Evolutionary conservation across 2,888 invertebrate genomes (phyloP).

Genomic region (Meganola albula): DNA sequence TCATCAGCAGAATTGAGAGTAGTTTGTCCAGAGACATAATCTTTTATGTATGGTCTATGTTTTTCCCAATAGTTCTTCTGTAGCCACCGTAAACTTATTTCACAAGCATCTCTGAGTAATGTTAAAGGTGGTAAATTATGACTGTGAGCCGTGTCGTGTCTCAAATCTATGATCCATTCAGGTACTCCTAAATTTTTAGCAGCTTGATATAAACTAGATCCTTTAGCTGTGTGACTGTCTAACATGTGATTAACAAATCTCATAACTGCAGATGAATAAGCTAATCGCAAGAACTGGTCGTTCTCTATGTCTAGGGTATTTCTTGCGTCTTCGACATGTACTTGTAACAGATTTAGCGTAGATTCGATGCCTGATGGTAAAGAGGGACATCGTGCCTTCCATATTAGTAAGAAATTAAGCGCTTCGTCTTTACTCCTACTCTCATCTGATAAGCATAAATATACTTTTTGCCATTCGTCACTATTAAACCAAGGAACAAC

Average conservation of each 20-base stretch:
- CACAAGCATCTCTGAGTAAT: conserved; percentile 79
- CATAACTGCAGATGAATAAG: conserved; percentile 81
- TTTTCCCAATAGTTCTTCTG: conserved; percentile 81
- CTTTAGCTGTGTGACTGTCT: conserved; percentile 73
- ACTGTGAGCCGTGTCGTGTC: conserved; percentile 88
- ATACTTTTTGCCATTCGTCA: conserved; percentile 74
- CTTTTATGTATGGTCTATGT: conserved; percentile 67
- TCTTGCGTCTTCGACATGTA: conserved; percentile 54
- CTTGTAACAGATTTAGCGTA: conserved; percentile 76
- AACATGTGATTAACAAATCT: conserved; percentile 81
- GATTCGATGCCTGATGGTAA: conserved; percentile 80
- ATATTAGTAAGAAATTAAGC: conserved; percentile 66
- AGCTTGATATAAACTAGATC: conserved; percentile 73
- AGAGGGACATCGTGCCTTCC: conserved; percentile 77
- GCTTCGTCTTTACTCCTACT: conserved; percentile 53
- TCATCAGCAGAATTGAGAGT: conserved; percentile 34
- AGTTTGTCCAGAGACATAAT: conserved; percentile 52
- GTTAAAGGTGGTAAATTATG: conserved; percentile 81
- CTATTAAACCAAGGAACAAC: conserved; percentile 65
- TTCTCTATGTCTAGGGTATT: conserved; percentile 34
- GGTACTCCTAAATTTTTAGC: conserved; percentile 83
- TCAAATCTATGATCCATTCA: conserved; percentile 86
- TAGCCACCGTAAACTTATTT: conserved; percentile 82
- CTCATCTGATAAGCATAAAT: conserved; percentile 53
- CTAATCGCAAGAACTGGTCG: conserved; percentile 71